Base-by-base conservation (phyloP, 2,797 vertebrate genomes). In the Heteromormyrus szaboi region DNA sequence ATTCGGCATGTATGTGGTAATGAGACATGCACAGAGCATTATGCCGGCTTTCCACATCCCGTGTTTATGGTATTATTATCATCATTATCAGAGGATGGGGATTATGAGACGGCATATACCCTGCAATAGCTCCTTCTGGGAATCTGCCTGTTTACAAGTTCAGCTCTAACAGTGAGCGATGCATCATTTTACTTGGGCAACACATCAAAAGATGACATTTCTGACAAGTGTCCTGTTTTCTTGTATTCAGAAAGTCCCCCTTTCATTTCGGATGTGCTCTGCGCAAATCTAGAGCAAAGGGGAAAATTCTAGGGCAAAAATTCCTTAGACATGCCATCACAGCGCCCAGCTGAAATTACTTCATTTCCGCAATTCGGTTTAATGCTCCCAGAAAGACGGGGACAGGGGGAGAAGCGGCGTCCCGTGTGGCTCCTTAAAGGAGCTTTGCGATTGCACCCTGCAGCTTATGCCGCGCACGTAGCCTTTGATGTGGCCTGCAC, bases 251-350 rank as follows among this genome's bases (percentile, higher is more conserved):
- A 79, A 79, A 79, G 7, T 44, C 44, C 8, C 46, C 22, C 22
- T 84, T 84, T 84, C 41, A 48, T 9, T 25, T 84, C 11, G 44
- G 9, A 48, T 44, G 17, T n/a, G 17, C 84, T 86, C 85, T 25
- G 6, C 4, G 41, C 19, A 87, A 48, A 86, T 76, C 41, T 48
- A 51, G 51, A 89, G 56, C 84, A 41, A 3, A 53, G 17, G 8
- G 85, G 51, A 85, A 79, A 59, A 72, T 88, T 87, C 56, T 59
- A 54, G 59, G 41, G 19, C n/a, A 88, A 25, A 62, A 85, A 91
- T 90, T 89, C 89, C 86, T 89, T 79, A 87, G 87, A 87, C 87
- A 87, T 89, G 87, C 88, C 87, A 88, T 88, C 88, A 88, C 89
- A 90, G 65, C 48, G 48, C 76, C 89, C 87, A 62, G n/a, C 65